Evolutionary conservation across 2,797 vertebrate genomes (phyloP), one percentile per base, ranked within the genome.

Genomic region (Prionace glauca): DNA sequence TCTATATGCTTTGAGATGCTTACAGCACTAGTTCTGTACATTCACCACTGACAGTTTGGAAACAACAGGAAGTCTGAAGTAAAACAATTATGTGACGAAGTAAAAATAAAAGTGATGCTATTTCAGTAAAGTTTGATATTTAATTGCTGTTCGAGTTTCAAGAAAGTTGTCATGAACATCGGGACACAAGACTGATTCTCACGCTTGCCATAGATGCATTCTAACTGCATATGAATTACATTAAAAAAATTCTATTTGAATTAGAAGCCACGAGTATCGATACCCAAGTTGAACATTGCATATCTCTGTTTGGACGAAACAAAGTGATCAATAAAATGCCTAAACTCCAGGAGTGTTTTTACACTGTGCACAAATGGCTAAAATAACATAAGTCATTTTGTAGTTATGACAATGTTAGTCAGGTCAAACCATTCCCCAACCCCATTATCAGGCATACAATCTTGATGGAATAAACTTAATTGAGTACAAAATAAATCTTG

Each of bases 401-500:
- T 3, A 26, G 20, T 41, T 67, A 41, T 41, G 87, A 12, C 26
- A 71, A 45, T 62, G 32, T 29, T 94, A 72, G 12, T 72, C 36
- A 94, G n/a, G 67, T 94, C 36, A 94, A 72, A 11, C 8, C 12
- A 45, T 3, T 10, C 9, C 26, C 14, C 41, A 29, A 4, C 12
- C 26, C 93, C 22, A 77, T 41, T 71, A 69, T 94, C 91, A 90
- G 87, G 87, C 9, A 91, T 92, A 41, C 69, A 2, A 90, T n/a
- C n/a, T 41, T 24, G 69, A 62, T 71, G 91, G n/a, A 94, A 94
- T 62, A 69, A 69, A 71, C 36, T 69, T 41, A 77, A 95, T 77
- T 77, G 41, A 32, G 71, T 26, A 72, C 71, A 74, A 95, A 92
- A 50, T 95, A 72, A 95, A 95, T 95, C 45, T 69, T 77, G 36